Evolutionary conservation across 2,888 invertebrate species (phyloP), one percentile per base, ranked within the genome.

Genomic region (Spilosoma lubricipeda): DNA sequence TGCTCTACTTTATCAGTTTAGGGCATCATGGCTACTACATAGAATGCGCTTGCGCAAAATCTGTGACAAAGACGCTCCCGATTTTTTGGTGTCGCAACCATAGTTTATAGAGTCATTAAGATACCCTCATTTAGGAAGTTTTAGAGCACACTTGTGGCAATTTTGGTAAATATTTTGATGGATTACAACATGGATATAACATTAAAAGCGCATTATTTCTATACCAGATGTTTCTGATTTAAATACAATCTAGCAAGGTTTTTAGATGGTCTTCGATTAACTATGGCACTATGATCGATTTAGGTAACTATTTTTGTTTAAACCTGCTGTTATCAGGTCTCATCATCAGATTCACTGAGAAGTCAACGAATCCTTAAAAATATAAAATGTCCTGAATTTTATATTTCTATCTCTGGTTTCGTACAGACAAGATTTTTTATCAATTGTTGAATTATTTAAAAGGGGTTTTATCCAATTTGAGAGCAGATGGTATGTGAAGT

Each of bases 31-130:
- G 73, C 67, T 67, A 74, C 74, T 73, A 13, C 36, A 39, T 3
- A 67, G 70, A 27, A 67, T 78, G 72, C 78, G 67, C 72, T 85
- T 85, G 75, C 83, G 84, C 70, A 76, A 85, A 84, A 74, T 76
- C 66, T 74, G 52, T 80, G 81, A 77, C 82, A 83, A 82, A 77
- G 76, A 73, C 67, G 83, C 20, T 80, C 63, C 82, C 76, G 75
- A 70, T 76, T 80, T 59, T 74, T 78, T 56, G 81, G 71, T 85
- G 80, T 81, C 80, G 82, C 74, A 86, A 86, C 77, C 70, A 73
- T 78, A 72, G 79, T 84, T 80, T 81, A 82, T 82, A 74, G 72
- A 78, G 67, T 74, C 80, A 78, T 79, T 79, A 77, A 82, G 81
- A 84, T 84, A 79, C 78, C 83, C 82, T 80, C 76, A 74, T 76